Evolutionary conservation across 1,140 invertebrate species (phyloP), one percentile per base, ranked within the genome.

Genomic region (Zaprionus camerounensis): DNA sequence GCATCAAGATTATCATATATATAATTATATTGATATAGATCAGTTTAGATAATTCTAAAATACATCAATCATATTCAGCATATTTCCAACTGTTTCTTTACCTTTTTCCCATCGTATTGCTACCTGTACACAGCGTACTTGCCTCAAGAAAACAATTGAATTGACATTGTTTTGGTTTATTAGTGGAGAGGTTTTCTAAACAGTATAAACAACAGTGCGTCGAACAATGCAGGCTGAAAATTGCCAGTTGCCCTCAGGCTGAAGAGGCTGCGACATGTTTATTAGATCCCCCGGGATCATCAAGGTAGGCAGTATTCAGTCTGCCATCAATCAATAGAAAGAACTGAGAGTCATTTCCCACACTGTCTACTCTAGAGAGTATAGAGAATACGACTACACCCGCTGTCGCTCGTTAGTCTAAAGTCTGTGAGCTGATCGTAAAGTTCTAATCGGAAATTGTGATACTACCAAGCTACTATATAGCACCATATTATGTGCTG

Each of bases 271-370:
- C 57, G 65, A 86, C 82, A 86, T 87, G 71, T 86, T 82, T 86
- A 86, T 86, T 86, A 86, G 82, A 53, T 82, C 82, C 76, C 82
- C 76, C 17, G 82, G 80, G 82, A 78, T 46, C 31, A 34, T 34
- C 31, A 34, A 34, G 31, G 31, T 9, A 6, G 6, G 26, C 26
- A 28, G 26, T 7, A 46, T 66, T 59, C 12, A 6, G 13, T 53
- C 9, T 66, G 53, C 65, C 82, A 85, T 85, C 82, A 78, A 85
- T 85, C 82, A 85, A 63, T 9, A n/a, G 61, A 12, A 3, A 11
- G 0, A 12, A 17, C 17, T 31, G 44, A 20, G 49, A 22, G 9
- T 62, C 46, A 34, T 71, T 73, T 73, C 75, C 71, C 75, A 77
- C 70, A 74, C 75, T 62, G 24, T 44, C 11, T 6, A 51, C 12